Conservation (phyloP, 2,888 invertebrate species). For the Meteorus colon region DNA sequence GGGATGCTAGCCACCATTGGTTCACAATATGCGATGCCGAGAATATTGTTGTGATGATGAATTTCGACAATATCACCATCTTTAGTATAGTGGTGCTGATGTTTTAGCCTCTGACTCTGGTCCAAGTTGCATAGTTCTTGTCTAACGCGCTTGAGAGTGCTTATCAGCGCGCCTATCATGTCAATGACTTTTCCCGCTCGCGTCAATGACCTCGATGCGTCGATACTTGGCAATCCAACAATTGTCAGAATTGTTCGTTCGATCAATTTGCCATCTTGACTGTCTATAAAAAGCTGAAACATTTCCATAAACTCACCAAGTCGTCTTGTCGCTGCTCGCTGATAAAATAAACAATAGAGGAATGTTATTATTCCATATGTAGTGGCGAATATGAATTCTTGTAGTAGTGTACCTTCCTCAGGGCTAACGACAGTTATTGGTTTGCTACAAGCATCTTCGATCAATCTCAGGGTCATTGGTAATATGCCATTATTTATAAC, state of each 20-base stretch:
- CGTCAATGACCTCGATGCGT: conserved; percentile 70
- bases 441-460: conserved; percentile 76
- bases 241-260: conserved; percentile 77
- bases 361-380: conserved; percentile 78
- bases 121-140: conserved; percentile 77
- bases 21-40: conserved; percentile 75
- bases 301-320: conserved; percentile 76
- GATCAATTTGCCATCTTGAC: conserved; percentile 77
- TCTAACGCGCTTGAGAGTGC: conserved; percentile 76
- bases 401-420: conserved; percentile 75
- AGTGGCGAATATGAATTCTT: conserved; percentile 78
- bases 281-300: conserved; percentile 77
- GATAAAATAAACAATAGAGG: conserved; percentile 77
- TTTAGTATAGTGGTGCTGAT: conserved; percentile 56
- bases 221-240: conserved; percentile 74
- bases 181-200: conserved; percentile 77
- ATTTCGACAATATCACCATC: conserved; percentile 66
- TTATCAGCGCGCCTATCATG: conserved; percentile 76
- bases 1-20: conserved; percentile 64
- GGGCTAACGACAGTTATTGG: conserved; percentile 53
- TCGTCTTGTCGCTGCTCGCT: conserved; percentile 74
- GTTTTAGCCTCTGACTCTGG: conserved; percentile 75
- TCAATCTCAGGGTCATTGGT: conserved; percentile 77
- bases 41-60: conserved; percentile 77
- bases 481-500: conserved; percentile 78